Base-by-base conservation (phyloP, 1,140 invertebrate species). In the Pseudomyrmex flavicornis region DNA sequence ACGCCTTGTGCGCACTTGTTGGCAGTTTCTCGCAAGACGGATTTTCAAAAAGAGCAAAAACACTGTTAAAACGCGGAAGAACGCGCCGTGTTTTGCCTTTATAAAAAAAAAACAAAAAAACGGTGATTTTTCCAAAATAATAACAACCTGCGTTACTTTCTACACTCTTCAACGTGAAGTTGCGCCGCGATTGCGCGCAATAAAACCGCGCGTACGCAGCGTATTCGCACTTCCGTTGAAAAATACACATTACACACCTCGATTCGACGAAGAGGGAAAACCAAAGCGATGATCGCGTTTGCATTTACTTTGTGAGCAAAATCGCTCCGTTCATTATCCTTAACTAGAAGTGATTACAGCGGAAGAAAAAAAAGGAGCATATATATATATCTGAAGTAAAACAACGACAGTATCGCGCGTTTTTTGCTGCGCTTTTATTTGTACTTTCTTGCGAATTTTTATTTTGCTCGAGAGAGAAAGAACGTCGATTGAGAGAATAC, bases 401-500 rank as follows among this genome's bases (percentile, higher is more conserved):
- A 12, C 50, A 50, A 79, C 65, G 20, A 20, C 26, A 76, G 15
- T 7, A 15, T 77, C 35, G 35, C 62, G 76, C 46, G 54, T 12
- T 66, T 80, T 65, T 80, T 80, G n/a, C n/a, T 72, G 66, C 54
- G 70, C 1, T 44, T 58, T 46, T 12, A 17, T n/a, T 17, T 17
- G 15, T 20, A 35, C 35, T 79, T 69, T 35, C 62, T 46, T 20
- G 50, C 50, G 48, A 46, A 56, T 22, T 80, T 70, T 70, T 80
- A 54, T 72, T 59, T 72, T 50, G 15, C 17, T 8, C 48, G 13
- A 22, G 10, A 22, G 22, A 20, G 22, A 52, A 44, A 8, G 20
- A 58, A 80, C 50, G 44, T 35, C 46, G 76, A 79, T 79, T 79
- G 70, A 48, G 59, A 56, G 56, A 80, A 50, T 80, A 80, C 61